Evolutionary conservation across 2,113 vertebrate species (phyloP).

Genomic region (Nipponia nippon): DNA sequence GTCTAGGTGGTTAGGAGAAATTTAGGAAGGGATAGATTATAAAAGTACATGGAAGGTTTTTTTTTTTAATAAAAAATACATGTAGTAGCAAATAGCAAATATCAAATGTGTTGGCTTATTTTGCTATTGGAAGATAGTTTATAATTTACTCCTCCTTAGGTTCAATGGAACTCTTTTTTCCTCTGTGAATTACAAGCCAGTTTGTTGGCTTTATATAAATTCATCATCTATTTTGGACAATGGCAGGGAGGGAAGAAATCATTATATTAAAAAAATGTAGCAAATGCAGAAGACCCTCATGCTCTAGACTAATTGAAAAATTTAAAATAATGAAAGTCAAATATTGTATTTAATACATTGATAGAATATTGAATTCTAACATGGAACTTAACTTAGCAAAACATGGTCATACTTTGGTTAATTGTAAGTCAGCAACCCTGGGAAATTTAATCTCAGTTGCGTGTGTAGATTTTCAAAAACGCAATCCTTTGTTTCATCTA

Average conservation of each 20-base stretch:
- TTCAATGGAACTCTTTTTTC: neutral
- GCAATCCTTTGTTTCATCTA: neutral
- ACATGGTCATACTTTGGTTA: neutral
- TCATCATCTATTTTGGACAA: neutral
- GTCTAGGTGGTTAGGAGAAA: neutral
- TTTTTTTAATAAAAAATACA: neutral
- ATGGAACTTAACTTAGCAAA: neutral
- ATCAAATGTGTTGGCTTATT: neutral
- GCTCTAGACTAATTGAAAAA: neutral
- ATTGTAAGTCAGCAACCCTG: neutral
- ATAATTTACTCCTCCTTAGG: neutral
- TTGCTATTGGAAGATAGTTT: neutral
- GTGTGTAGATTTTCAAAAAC: neutral
- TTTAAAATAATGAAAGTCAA: neutral
- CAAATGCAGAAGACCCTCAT: neutral
- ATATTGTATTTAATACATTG: neutral
- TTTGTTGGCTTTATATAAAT: neutral
- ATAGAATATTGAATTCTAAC: neutral
- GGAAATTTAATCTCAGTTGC: neutral
- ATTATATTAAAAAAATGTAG: neutral
- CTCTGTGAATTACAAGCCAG: neutral
- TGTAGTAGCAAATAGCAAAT: neutral
- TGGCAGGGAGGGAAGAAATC: neutral
- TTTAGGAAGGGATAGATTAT: neutral
- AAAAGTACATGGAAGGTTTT: accelerated